These are phyloP conservation scores for Drosophila bipectinata DNA, from an alignment of 1,140 invertebrate species.

Conservation along the genomic window DNA sequence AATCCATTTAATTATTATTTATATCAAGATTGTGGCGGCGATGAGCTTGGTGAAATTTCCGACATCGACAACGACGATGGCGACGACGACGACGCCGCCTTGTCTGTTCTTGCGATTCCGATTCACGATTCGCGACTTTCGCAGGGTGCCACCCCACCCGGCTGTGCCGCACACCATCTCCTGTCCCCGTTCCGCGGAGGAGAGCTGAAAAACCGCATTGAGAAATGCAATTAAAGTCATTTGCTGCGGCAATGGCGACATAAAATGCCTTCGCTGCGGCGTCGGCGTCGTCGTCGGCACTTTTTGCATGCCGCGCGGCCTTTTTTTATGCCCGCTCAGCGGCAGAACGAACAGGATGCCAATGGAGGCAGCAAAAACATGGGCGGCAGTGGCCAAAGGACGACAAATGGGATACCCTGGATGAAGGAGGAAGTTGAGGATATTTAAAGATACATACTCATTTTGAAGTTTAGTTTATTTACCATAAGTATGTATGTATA, in stretches of 20 bases:
- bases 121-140: conserved; percentile 4
- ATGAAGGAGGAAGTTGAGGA: background rate
- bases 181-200: background rate
- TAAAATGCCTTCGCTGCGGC: conserved; percentile 73
- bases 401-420: conserved; percentile 28
- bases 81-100: conserved; percentile 47
- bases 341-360: conserved; percentile 73
- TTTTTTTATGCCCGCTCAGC: conserved; percentile 68
- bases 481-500: too few relatives aligned
- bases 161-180: background rate
- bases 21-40: conserved; percentile 70
- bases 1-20: conserved; percentile 83
- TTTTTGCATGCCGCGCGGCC: conserved; percentile 79
- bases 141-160: background rate
- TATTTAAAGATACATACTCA: background rate
- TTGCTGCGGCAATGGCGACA: conserved; percentile 80
- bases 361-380: conserved; percentile 40
- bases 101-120: conserved; percentile 55
- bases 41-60: conserved; percentile 50
- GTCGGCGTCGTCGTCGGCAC: conserved; percentile 75
- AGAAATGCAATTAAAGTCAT: conserved; percentile 82
- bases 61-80: conserved; percentile 37
- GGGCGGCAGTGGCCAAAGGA: conserved; percentile 7
- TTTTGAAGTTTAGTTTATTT: too few relatives aligned
- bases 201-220: conserved; percentile 67